Base-by-base conservation (phyloP, 2,888 invertebrate genomes). In the Nysson spinosus region DNA sequence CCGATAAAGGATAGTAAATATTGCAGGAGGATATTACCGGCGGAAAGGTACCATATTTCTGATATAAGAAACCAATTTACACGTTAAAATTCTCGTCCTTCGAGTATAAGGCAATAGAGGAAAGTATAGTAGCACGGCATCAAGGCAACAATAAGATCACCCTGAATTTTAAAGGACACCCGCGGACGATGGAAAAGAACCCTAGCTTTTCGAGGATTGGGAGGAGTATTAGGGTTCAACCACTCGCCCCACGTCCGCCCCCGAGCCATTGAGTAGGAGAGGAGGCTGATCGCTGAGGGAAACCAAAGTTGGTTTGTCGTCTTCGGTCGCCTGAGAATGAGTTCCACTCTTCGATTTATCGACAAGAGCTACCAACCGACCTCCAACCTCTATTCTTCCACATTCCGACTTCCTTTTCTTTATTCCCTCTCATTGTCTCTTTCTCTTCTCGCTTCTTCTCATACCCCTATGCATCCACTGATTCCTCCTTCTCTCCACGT, bases 271-370 rank as follows among this genome's bases (percentile, higher is more conserved):
- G 43, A 43, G 28, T 43, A 17, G 19, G 46, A 46, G 46, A 30
- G 14, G 19, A 19, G 37, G 37, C 30, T 34, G 46, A 46, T 46
- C 46, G 46, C 22, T 17, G 32, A 30, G 46, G 46, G 46, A 30
- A 34, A 46, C 46, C 46, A 34, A 46, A 34, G 32, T 32, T 34
- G 46, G 46, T 46, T 46, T 46, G 46, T 46, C 46, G 46, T 46
- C 46, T 34, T 12, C 32, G 32, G 16, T 32, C 46, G 46, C 46
- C 34, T 20, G 46, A 46, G 46, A 46, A 46, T 32, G 46, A 46
- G 46, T 46, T 32, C 34, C 46, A 46, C 46, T 46, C 46, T 46
- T 46, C 46, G 46, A 46, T 46, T 46, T 46, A 46, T 46, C 46
- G 46, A 46, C 32, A 28, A 34, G 14, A 9, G 32, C 32, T 6